Conservation (phyloP, 2,113 vertebrate genomes). For the Merops nubicus region DNA sequence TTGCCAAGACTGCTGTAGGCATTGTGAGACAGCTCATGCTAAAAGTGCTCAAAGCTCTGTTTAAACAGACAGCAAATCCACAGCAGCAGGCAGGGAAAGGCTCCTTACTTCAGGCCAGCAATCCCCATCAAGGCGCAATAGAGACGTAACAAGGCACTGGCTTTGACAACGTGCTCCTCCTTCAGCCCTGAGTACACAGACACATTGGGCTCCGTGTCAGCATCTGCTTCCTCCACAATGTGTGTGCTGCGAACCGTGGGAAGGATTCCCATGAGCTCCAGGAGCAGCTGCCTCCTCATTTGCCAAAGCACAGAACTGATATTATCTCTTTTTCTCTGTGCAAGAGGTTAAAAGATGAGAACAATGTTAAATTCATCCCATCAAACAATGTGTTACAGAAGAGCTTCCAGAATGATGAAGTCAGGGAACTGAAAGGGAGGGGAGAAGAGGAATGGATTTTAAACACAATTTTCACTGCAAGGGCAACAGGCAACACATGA, state of each 20-base stretch:
- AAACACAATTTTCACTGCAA: neutral
- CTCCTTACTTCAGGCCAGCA: slow-evolving; percentile 90
- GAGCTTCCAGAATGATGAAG: neutral
- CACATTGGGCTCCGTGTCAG: slow-evolving; percentile 75
- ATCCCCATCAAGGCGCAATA: slow-evolving; percentile 99
- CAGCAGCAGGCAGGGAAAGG: neutral
- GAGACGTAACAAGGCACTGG: slow-evolving; percentile 91
- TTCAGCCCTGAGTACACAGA: slow-evolving; percentile 91
- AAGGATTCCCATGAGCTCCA: slow-evolving; percentile 94
- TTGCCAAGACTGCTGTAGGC: neutral
- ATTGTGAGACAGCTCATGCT: neutral
- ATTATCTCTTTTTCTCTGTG: slow-evolving; percentile 89
- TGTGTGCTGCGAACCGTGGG: slow-evolving; percentile 90
- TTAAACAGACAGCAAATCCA: neutral
- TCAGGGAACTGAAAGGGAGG: neutral
- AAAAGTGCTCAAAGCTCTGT: neutral
- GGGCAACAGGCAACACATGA: neutral
- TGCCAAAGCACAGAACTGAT: slow-evolving; percentile 97
- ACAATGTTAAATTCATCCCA: neutral
- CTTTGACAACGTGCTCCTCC: slow-evolving; percentile 97
- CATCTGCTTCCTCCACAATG: slow-evolving; percentile 80
- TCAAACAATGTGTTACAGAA: fast-evolving
- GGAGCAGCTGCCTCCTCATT: slow-evolving; percentile 94
- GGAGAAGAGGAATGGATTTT: neutral
- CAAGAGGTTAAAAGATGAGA: slow-evolving; percentile 9